These are phyloP conservation scores for Andricus quercusramuli DNA, from an alignment of 2,888 invertebrate species.

Conservation along the genomic window DNA sequence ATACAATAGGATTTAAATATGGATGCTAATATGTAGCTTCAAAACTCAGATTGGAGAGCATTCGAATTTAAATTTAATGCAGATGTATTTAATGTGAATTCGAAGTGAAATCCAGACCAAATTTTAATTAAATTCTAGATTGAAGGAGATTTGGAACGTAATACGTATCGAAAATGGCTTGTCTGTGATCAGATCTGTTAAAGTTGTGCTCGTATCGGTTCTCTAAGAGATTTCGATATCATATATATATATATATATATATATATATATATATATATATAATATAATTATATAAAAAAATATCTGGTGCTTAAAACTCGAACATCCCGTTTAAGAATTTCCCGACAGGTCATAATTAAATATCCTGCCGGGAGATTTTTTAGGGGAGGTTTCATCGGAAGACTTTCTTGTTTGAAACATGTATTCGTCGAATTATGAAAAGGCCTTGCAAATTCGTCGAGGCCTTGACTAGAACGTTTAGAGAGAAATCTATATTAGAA, in stretches of 20 bases:
- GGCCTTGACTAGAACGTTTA: conserved; percentile 27
- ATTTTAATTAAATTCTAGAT: background rate
- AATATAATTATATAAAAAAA: background rate
- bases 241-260: too few species aligned
- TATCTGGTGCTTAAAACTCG: conserved; percentile 15
- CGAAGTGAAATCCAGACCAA: background rate
- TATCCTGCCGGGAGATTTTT: background rate
- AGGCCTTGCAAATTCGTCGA: conserved; percentile 27
- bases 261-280: too few species aligned
- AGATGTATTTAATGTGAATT: background rate
- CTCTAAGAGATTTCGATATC: conserved; percentile 11
- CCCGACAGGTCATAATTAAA: background rate
- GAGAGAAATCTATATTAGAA: conserved; percentile 4
- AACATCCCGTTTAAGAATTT: background rate
- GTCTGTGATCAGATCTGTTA: conserved; percentile 33
- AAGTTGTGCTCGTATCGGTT: background rate
- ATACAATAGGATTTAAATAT: background rate
- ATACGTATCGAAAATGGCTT: conserved; percentile 10
- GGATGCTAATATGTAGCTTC: background rate
- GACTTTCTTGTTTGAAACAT: background rate
- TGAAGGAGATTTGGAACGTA: background rate
- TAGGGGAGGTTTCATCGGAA: background rate
- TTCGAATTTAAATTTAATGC: background rate
- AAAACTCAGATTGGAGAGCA: background rate
- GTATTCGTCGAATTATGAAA: conserved; percentile 20